A percentile compares a stretch with the other conserved stretches of the same genome.
These are phyloP conservation scores for Cardiocondyla obscurior DNA, from an alignment of 1,140 invertebrate species.

Conservation along the genomic window DNA sequence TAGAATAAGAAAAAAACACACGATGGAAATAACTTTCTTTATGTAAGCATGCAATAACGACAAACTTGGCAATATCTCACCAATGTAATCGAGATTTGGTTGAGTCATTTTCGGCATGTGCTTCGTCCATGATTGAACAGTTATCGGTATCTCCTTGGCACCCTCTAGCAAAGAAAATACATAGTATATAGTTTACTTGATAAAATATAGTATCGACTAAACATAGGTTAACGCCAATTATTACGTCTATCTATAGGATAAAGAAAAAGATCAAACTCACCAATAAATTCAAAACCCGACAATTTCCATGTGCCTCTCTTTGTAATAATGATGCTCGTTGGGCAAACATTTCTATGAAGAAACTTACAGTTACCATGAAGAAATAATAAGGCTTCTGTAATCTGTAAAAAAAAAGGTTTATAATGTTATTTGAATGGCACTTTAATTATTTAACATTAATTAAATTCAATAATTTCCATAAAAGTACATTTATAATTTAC, in stretches of 20 bases:
- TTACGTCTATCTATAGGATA: background rate
- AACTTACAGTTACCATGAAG: conserved; percentile 93
- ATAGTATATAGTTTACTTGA: background rate
- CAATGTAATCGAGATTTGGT: conserved; percentile 95
- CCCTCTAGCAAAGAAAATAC: conserved; percentile 85
- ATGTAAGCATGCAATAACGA: no score
- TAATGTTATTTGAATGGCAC: background rate
- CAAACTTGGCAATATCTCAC: conserved; percentile 85
- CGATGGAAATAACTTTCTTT: no score
- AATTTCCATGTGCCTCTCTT: conserved; percentile 98
- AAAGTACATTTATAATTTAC: no score
- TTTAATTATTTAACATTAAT: no score
- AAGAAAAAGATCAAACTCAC: conserved; percentile 82
- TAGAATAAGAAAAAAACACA: no score
- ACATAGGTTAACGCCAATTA: background rate
- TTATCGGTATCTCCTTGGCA: conserved; percentile 87
- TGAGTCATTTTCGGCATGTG: conserved; percentile 96
- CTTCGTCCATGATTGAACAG: conserved; percentile 93
- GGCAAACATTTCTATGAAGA: conserved; percentile 97
- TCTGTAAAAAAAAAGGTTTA: conserved; percentile 86
- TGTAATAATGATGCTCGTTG: conserved; percentile 96
- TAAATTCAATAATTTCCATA: no score
- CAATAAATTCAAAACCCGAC: conserved; percentile 96
- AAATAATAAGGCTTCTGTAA: conserved; percentile 96
- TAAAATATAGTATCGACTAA: background rate